phyloP scores from a whole-genome alignment of 92 coral and sea anemone species.

The Galaxea fascicularis region DNA sequence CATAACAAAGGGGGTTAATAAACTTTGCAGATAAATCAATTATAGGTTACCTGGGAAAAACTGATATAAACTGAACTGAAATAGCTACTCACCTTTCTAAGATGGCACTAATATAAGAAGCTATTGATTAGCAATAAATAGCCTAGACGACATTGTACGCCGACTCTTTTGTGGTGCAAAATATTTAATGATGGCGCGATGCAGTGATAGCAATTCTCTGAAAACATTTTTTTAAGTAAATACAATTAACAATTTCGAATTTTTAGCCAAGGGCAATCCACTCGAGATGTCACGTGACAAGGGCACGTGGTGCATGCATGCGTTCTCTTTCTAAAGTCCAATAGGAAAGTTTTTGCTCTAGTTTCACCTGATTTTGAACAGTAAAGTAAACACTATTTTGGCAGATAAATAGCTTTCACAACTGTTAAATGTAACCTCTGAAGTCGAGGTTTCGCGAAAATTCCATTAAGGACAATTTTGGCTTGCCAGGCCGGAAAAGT shows the following conservation, averaged over 20 bases:
- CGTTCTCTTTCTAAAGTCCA: neutral
- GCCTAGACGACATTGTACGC: neutral
- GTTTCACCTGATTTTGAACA: no score
- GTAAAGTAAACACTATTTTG: no score
- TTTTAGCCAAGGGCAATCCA: neutral
- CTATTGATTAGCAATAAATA: neutral
- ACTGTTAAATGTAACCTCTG: no score
- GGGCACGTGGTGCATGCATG: neutral
- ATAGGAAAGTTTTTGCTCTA: no score
- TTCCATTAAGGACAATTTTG: no score
- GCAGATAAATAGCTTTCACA: no score
- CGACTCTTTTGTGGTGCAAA: neutral
- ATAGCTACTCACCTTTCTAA: neutral
- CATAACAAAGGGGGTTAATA: neutral
- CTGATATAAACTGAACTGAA: neutral
- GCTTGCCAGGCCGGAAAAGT: no score
- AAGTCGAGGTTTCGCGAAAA: no score
- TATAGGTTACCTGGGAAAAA: neutral
- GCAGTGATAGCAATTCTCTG: constrained; percentile 6
- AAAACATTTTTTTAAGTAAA: neutral
- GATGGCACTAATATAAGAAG: neutral
- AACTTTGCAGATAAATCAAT: neutral
- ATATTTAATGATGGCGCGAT: constrained; percentile 16
- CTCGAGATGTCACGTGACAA: neutral
- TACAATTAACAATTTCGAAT: constrained; percentile 6